These are phyloP conservation scores for Watsonalla cultraria DNA, from an alignment of 2,888 invertebrate species.

Conservation along the genomic window DNA sequence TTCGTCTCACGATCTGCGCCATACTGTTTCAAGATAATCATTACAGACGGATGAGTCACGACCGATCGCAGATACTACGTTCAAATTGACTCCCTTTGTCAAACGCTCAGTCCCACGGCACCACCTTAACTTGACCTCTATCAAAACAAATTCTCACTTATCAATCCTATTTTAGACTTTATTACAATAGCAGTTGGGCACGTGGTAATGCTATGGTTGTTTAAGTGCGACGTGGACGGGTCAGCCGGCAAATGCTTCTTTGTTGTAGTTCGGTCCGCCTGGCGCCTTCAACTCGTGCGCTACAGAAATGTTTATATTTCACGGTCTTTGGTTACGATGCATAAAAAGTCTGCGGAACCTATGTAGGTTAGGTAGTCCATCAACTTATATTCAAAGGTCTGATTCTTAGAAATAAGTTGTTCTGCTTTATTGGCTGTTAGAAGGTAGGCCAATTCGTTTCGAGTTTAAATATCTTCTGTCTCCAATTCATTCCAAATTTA, in stretches of 20 bases:
- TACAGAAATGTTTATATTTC: constrained; percentile 27
- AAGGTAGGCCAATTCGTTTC: too few relatives aligned
- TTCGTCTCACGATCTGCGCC: constrained; percentile 29
- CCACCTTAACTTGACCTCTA: constrained; percentile 25
- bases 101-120: constrained; percentile 36
- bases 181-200: constrained; percentile 21
- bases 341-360: constrained; percentile 20
- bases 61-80: constrained; percentile 54
- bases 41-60: constrained; percentile 65
- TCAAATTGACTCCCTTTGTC: constrained; percentile 66
- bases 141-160: constrained; percentile 12
- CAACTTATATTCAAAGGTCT: too few relatives aligned
- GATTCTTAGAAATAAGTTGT: too few relatives aligned
- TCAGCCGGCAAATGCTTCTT: constrained; percentile 16
- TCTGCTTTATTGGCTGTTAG: too few relatives aligned
- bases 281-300: constrained; percentile 29
- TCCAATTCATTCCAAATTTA: too few relatives aligned
- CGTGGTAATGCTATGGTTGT: constrained; percentile 1
- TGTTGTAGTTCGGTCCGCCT: constrained; percentile 7
- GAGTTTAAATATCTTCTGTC: too few relatives aligned
- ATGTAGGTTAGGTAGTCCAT: constrained; percentile 8
- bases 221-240: constrained; percentile 7
- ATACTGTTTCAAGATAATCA: constrained; percentile 58
- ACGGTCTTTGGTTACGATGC: constrained; percentile 30
- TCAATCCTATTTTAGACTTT: constrained; percentile 8